Percentiles rank a stretch among this genome's conserved stretches.
phyloP scores from a whole-genome alignment of 1,140 invertebrate genomes.

The Macrotrachela quadricornifera region DNA sequence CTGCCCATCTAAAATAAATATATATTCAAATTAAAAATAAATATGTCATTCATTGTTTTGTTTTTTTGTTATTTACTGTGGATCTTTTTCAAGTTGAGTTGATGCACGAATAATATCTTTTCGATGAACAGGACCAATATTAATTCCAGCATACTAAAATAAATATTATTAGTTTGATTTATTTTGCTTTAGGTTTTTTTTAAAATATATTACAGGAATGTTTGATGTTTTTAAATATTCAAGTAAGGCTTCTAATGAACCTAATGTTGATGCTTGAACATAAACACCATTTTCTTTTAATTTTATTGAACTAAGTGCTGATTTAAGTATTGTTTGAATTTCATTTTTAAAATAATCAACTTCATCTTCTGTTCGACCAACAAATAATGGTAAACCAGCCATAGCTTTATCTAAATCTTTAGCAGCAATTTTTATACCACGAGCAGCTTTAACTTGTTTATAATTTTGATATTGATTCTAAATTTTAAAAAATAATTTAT shows the following conservation, averaged over 20 bases:
- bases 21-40: not conserved
- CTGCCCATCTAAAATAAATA: conserved; percentile 51
- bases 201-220: conserved; percentile 50
- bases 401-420: conserved; percentile 95
- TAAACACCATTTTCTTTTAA: conserved; percentile 74
- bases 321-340: conserved; percentile 54
- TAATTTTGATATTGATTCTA: conserved; percentile 83
- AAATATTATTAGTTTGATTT: conserved; percentile 4
- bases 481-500: conserved; percentile 17
- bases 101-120: conserved; percentile 98
- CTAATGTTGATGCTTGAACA: conserved; percentile 92
- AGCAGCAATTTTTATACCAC: conserved; percentile 84
- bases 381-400: conserved; percentile 46
- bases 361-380: conserved; percentile 78
- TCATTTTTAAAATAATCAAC: conserved; percentile 60
- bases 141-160: conserved; percentile 80
- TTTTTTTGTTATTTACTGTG: conserved; percentile 41
- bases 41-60: conserved; percentile 32
- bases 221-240: conserved; percentile 81
- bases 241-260: conserved; percentile 83
- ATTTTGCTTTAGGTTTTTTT: not conserved
- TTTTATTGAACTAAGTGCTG: conserved; percentile 72
- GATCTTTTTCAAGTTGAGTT: conserved; percentile 92
- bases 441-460: conserved; percentile 79
- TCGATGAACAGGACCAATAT: conserved; percentile 96